Conservation (phyloP, 1,140 invertebrate genomes). For the Argopecten irradians region DNA sequence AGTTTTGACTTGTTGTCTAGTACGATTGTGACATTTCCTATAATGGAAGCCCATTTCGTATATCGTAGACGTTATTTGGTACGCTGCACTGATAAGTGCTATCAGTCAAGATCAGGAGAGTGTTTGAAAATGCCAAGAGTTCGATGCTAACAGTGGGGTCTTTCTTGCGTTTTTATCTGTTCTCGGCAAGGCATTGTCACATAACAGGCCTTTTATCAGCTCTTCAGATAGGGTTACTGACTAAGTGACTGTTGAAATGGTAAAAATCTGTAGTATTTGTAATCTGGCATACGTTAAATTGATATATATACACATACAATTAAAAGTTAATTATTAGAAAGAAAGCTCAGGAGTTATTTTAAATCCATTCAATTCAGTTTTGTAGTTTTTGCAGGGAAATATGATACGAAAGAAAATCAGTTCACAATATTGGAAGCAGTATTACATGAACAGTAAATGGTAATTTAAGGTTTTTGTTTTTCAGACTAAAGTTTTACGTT, state of each 20-base stretch:
- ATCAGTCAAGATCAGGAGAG: constrained; percentile 14
- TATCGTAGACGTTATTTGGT: constrained; percentile 15
- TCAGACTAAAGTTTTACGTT: background rate
- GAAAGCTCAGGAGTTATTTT: background rate
- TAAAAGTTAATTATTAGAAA: constrained; percentile 6
- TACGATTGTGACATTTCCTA: background rate
- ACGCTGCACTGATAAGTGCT: constrained; percentile 14
- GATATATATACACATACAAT: background rate
- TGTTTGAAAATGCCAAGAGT: constrained; percentile 21
- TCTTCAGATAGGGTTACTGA: background rate
- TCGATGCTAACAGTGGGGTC: constrained; percentile 12
- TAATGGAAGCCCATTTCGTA: background rate
- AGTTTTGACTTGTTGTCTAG: background rate
- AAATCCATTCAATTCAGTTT: background rate
- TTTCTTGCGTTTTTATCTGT: constrained; percentile 1
- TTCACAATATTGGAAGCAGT: background rate
- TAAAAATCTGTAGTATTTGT: constrained; percentile 12
- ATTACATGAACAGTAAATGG: background rate
- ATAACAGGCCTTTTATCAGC: background rate
- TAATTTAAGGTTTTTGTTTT: background rate
- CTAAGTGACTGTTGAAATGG: constrained; percentile 21
- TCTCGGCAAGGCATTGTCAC: background rate
- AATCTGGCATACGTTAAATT: background rate
- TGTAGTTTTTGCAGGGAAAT: background rate
- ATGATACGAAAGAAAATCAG: background rate